phyloP scores from a whole-genome alignment of 2,797 vertebrate genomes.

The Amazona ochrocephala region DNA sequence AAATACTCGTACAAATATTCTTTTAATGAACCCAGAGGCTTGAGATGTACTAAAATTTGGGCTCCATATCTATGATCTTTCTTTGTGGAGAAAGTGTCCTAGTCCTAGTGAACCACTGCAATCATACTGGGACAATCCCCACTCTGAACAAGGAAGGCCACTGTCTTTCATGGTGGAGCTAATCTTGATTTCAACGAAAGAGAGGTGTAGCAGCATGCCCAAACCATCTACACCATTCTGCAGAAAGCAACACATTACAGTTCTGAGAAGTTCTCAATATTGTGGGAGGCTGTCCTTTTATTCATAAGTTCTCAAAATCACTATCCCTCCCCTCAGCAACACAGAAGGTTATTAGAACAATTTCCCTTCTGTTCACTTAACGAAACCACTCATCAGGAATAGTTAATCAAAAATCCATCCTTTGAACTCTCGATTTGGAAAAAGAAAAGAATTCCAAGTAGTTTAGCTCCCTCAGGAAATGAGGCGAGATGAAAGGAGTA shows the following conservation, averaged over 20 bases:
- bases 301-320: background rate
- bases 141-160: background rate
- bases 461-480: slow-evolving; percentile 55
- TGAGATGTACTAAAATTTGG: background rate
- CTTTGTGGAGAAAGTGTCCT: background rate
- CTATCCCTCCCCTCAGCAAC: background rate
- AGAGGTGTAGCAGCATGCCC: background rate
- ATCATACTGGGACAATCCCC: background rate
- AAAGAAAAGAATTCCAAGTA: slow-evolving; percentile 55
- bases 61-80: background rate
- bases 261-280: background rate
- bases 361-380: slow-evolving; percentile 53
- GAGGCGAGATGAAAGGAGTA: slow-evolving; percentile 41
- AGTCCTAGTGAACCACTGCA: background rate
- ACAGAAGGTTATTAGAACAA: slow-evolving; percentile 30
- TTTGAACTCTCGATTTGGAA: slow-evolving; percentile 54
- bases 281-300: background rate
- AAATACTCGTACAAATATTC: background rate
- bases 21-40: background rate
- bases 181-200: background rate
- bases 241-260: background rate
- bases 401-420: slow-evolving; percentile 56
- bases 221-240: background rate
- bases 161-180: background rate
- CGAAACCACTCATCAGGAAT: slow-evolving; percentile 45